These are phyloP conservation scores for Drosophila arizonae DNA, from an alignment of 1,140 invertebrate genomes.

Conservation along the genomic window DNA sequence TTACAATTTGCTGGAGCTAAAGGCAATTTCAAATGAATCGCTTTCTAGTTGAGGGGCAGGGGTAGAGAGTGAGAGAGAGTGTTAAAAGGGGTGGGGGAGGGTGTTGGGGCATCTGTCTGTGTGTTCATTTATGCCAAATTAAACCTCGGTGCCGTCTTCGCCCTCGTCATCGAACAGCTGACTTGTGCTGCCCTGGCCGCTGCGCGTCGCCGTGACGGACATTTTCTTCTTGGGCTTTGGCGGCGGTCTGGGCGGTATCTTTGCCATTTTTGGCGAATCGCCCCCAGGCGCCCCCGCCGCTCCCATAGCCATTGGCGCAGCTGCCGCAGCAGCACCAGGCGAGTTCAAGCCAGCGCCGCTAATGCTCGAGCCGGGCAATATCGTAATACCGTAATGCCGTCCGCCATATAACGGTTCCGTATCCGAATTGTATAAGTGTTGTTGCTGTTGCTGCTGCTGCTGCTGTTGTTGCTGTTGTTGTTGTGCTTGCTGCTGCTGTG, in stretches of 20 bases:
- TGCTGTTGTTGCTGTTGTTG: constrained; percentile 40
- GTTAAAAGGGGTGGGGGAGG: background rate
- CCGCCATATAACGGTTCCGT: constrained; percentile 71
- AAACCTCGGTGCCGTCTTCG: constrained; percentile 94
- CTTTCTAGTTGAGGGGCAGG: background rate
- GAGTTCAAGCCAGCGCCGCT: constrained; percentile 48
- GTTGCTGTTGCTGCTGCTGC: constrained; percentile 46
- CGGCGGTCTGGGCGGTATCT: constrained; percentile 91
- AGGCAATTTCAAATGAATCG: constrained; percentile 41
- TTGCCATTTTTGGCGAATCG: constrained; percentile 84
- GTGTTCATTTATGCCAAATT: constrained; percentile 25
- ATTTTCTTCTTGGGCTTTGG: constrained; percentile 91
- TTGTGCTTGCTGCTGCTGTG: constrained; percentile 36
- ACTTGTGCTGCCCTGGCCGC: constrained; percentile 84
- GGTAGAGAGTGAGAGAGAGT: background rate
- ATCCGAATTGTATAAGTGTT: constrained; percentile 54
- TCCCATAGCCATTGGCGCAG: background rate
- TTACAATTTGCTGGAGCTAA: background rate
- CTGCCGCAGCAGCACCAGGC: constrained; percentile 12
- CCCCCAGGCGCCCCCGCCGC: constrained; percentile 52
- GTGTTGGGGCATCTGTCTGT: background rate
- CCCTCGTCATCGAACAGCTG: constrained; percentile 92
- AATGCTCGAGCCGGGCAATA: constrained; percentile 64
- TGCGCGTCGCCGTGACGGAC: constrained; percentile 83
- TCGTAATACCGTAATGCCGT: constrained; percentile 58